Conservation (phyloP, 2,113 vertebrate species). For the Gavia stellata region DNA sequence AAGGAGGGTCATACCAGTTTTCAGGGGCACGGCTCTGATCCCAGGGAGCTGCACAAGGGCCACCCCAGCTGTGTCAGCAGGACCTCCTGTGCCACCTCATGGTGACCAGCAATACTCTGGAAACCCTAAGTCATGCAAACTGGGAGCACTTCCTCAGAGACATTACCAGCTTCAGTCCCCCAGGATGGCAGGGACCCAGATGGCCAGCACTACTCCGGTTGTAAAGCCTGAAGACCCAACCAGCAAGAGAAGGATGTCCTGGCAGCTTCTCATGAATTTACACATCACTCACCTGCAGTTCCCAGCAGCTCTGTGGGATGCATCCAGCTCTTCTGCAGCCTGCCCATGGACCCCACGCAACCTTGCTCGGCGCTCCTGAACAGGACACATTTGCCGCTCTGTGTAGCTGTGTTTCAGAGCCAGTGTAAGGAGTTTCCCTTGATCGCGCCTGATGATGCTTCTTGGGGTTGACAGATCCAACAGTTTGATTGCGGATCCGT, state of each 20-base stretch:
- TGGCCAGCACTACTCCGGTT: accelerated
- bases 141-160: neutral
- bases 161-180: neutral
- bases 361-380: neutral
- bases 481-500: accelerated
- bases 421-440: neutral
- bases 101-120: neutral
- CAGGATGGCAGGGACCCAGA: neutral
- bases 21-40: neutral
- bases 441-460: neutral
- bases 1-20: accelerated
- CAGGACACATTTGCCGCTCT: accelerated
- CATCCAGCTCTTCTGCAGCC: neutral
- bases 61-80: neutral
- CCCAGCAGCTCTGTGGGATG: neutral
- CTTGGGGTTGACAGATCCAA: neutral
- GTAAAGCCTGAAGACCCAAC: too few species aligned
- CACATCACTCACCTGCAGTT: neutral
- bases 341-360: accelerated
- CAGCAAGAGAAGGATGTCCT: neutral
- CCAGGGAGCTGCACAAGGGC: neutral
- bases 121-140: neutral
- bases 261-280: accelerated
- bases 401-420: accelerated
- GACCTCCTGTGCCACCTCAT: neutral